A percentile compares a stretch with the other conserved stretches of the same genome.
These are phyloP conservation scores for Euspilapteryx auroguttella DNA, from an alignment of 2,888 invertebrate species.

Conservation along the genomic window DNA sequence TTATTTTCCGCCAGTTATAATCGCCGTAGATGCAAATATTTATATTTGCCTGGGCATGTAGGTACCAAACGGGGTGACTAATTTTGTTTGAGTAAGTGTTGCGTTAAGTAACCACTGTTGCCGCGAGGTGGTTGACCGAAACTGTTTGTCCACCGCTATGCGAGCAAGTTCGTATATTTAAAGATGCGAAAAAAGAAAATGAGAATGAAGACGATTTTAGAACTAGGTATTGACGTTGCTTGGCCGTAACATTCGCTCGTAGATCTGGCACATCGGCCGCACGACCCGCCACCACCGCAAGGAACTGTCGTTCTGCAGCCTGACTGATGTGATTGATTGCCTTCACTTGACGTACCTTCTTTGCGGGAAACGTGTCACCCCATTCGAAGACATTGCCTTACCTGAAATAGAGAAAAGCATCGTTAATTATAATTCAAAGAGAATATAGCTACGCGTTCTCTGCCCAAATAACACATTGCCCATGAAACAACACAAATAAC, in stretches of 20 bases:
- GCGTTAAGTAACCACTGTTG: constrained; percentile 40
- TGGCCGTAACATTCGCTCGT: constrained; percentile 10
- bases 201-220: constrained; percentile 13
- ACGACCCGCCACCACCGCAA: constrained; percentile 10
- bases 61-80: no score
- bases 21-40: no score
- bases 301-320: constrained; percentile 6
- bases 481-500: not conserved
- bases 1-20: no score
- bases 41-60: no score
- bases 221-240: constrained; percentile 12
- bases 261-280: constrained; percentile 23
- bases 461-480: not conserved
- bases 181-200: constrained; percentile 12
- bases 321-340: not conserved
- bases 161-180: constrained; percentile 29
- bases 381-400: constrained; percentile 55
- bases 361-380: constrained; percentile 32
- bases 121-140: constrained; percentile 40
- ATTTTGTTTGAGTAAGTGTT: no score
- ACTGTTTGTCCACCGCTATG: constrained; percentile 29
- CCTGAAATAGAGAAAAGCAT: constrained; percentile 44
- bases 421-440: no score
- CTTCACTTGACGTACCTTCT: constrained; percentile 31
- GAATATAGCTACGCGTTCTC: no score